Conservation (phyloP, 2,888 invertebrate genomes). For the Oeneis ivallda region DNA sequence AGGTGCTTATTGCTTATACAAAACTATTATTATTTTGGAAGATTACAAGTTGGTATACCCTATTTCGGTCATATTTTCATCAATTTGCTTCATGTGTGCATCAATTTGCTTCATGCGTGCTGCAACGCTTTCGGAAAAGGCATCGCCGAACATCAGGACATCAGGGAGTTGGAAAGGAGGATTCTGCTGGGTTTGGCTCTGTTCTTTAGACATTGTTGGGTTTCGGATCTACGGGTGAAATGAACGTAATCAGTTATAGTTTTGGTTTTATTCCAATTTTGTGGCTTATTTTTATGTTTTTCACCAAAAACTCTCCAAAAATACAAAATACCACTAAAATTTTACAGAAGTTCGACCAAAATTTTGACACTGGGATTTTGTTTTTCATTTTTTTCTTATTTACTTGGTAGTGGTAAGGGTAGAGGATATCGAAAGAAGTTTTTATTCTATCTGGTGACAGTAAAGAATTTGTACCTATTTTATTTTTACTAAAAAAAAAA, state of each 20-base stretch:
- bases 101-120: conserved; percentile 56
- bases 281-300: background rate
- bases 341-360: too few species aligned
- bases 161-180: conserved; percentile 52
- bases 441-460: too few species aligned
- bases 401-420: too few species aligned
- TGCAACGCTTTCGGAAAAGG: too few species aligned
- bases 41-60: conserved; percentile 44
- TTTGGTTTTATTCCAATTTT: background rate
- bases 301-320: too few species aligned
- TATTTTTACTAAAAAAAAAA: too few species aligned
- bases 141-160: conserved; percentile 51
- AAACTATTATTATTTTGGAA: too few species aligned
- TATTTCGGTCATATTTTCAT: conserved; percentile 57
- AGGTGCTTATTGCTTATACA: too few species aligned
- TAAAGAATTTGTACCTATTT: too few species aligned
- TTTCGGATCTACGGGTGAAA: background rate
- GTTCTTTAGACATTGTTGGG: conserved; percentile 36
- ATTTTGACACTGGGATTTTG: background rate
- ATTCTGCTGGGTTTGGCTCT: conserved; percentile 35
- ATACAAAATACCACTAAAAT: too few species aligned
- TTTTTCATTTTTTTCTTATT: background rate
- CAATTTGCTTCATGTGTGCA: conserved; percentile 56
- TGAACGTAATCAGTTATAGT: background rate
- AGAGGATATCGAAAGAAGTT: too few species aligned